These are phyloP conservation scores for Sinella curviseta DNA, from an alignment of 1,140 invertebrate species.

Conservation along the genomic window DNA sequence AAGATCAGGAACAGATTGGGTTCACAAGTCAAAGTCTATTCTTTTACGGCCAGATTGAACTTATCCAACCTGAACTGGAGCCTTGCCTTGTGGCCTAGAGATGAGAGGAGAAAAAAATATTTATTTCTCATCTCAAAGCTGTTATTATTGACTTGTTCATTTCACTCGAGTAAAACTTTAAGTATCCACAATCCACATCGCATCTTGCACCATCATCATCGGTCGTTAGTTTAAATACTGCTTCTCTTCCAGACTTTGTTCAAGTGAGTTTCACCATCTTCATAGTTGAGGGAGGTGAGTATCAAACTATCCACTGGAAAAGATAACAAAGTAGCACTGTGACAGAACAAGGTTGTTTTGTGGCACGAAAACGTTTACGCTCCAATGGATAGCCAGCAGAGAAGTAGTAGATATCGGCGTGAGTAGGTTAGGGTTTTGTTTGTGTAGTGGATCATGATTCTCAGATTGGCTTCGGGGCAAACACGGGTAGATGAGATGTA, in stretches of 20 bases:
- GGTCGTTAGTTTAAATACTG: background rate
- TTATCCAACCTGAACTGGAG: background rate
- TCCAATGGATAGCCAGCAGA: background rate
- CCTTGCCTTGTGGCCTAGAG: too few species aligned
- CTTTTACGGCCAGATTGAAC: background rate
- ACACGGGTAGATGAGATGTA: background rate
- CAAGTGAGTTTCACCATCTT: background rate
- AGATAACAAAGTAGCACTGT: background rate
- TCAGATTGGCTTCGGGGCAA: background rate
- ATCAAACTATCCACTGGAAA: background rate
- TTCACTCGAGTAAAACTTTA: background rate
- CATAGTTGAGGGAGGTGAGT: background rate
- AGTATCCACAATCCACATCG: background rate
- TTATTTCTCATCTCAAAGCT: background rate
- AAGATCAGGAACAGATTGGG: background rate
- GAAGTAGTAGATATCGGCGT: background rate
- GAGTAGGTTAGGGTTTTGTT: slow-evolving; percentile 8
- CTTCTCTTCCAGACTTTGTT: too few species aligned
- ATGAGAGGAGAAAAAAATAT: background rate
- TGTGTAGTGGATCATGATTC: background rate
- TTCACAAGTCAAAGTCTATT: background rate
- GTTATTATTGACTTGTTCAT: background rate
- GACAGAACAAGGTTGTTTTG: background rate
- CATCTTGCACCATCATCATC: background rate
- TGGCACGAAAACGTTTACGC: background rate